Evolutionary conservation across 1,140 invertebrate species (phyloP), one percentile per base, ranked within the genome.

Genomic region (Achatina immaculata): DNA sequence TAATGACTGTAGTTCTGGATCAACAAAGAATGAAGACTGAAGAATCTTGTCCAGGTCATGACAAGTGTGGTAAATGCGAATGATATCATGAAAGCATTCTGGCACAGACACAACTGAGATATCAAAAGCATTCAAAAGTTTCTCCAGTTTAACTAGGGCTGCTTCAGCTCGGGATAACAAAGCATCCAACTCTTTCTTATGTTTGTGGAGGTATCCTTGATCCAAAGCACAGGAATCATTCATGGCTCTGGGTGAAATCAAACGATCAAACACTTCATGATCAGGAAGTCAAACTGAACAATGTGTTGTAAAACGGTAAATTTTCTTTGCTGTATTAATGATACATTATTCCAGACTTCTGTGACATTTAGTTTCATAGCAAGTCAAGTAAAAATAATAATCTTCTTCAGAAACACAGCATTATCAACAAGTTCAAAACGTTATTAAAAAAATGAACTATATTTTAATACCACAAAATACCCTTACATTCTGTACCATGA

Each of bases 21-120:
- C 86, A 42, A 85, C 81, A 78, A 88, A 89, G 72, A 85, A 88
- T 21, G 80, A 85, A 2, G 88, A 85, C 85, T 95, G 94, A 40
- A 94, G 90, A 69, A 88, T 86, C 75, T 88, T 91, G 81, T 92
- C 91, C 65, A 89, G 80, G 75, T 90, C 88, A 69, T 88, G 84
- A 65, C 89, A 90, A 43, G 80, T 84, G 45, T 82, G 84, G 69
- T 88, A 87, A 7, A 88, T 85, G n/a, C 83, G 81, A 31, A 90
- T 81, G 28, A 90, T 85, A 69, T 87, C 84, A 48, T 85, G 77
- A 65, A 83, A 81, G 42, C 71, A 78, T 24, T 82, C 80, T 38
- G 79, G 78, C 16, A 73, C 51, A 78, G 65, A 82, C n/a, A 74
- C 42, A 21, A 51, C 34, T 14, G 66, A 75, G 85, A 89, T 68